A percentile compares a stretch with the other conserved stretches of the same genome.
phyloP scores from a whole-genome alignment of 2,888 invertebrate genomes.

The Leptinotarsa juncta region DNA sequence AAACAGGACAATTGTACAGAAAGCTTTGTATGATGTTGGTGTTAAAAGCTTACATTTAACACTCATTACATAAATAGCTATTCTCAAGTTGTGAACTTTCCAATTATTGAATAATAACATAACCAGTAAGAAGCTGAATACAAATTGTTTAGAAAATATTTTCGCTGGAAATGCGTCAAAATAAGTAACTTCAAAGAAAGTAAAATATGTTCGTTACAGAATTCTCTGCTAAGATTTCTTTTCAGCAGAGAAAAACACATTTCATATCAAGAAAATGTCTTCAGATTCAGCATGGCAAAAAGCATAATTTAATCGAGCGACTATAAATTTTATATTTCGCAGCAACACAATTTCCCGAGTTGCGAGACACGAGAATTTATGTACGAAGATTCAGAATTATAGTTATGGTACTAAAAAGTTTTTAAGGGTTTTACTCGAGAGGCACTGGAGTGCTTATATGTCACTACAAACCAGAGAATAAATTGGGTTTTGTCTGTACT shows the following conservation, averaged over 20 bases:
- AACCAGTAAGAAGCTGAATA: too few species aligned
- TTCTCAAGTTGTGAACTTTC: too few species aligned
- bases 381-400: conserved; percentile 23
- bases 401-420: conserved; percentile 17
- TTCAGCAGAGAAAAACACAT: not conserved
- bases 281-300: not conserved
- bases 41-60: too few species aligned
- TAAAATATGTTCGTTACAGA: too few species aligned
- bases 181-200: too few species aligned
- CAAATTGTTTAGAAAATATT: too few species aligned
- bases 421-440: conserved; percentile 4
- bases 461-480: not conserved
- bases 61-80: too few species aligned
- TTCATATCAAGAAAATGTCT: not conserved
- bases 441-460: not conserved
- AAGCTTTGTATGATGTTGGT: too few species aligned
- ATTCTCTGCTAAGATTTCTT: not conserved
- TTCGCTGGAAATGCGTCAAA: too few species aligned
- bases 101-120: too few species aligned
- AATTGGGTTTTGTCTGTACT: not conserved
- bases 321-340: conserved; percentile 25
- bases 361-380: conserved; percentile 24
- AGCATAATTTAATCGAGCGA: conserved; percentile 18
- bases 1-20: too few species aligned
- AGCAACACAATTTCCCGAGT: conserved; percentile 25